Conservation (phyloP, 2,797 vertebrate species). For the Thalassophryne amazonica region DNA sequence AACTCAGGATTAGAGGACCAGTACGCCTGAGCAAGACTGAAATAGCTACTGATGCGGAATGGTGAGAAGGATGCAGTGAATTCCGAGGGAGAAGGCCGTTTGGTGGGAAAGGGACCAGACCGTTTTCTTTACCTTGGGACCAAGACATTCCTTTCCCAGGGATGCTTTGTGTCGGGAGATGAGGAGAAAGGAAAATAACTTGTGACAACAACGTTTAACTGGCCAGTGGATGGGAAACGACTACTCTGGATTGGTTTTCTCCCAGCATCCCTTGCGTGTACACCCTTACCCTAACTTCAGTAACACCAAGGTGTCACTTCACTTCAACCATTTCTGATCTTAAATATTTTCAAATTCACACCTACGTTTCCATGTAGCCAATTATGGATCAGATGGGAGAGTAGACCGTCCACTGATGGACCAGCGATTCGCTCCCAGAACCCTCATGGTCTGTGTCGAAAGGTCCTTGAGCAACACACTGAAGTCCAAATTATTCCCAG, state of each 20-base stretch:
- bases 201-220: conserved; percentile 71
- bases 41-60: conserved; percentile 86
- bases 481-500: no score
- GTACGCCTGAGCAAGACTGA: conserved; percentile 77
- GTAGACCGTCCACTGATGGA: no score
- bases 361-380: no score
- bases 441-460: no score
- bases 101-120: conserved; percentile 78
- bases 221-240: conserved; percentile 69
- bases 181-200: conserved; percentile 79
- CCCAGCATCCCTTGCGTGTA: conserved; percentile 51
- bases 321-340: neutral
- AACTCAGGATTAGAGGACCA: conserved; percentile 83
- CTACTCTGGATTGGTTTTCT: conserved; percentile 50
- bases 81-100: conserved; percentile 74
- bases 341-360: neutral
- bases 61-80: conserved; percentile 83
- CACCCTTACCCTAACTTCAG: neutral
- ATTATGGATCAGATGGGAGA: no score
- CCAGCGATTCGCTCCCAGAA: no score
- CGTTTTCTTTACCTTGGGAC: conserved; percentile 85
- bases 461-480: no score
- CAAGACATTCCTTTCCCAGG: conserved; percentile 89
- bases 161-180: conserved; percentile 78
- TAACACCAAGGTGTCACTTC: neutral